Conservation (phyloP, 1,140 invertebrate species). For the Globodera ellingtonae region DNA sequence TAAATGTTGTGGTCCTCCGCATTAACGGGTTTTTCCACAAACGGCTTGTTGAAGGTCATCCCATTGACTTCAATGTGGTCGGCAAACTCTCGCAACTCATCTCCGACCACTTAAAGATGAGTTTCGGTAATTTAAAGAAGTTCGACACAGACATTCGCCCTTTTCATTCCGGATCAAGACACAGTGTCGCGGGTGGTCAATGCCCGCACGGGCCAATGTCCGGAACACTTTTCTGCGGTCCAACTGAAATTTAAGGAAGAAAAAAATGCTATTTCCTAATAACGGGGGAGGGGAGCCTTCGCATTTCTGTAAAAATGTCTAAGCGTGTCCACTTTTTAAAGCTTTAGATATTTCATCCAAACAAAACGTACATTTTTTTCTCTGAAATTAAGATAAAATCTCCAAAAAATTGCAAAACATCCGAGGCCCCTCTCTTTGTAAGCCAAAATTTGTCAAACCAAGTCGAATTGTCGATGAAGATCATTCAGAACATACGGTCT, state of each 20-base stretch:
- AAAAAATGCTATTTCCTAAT: not conserved
- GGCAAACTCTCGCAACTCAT: conserved; percentile 90
- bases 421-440: too few relatives aligned
- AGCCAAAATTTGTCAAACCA: conserved; percentile 70
- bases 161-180: conserved; percentile 90
- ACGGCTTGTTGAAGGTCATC: conserved; percentile 81
- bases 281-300: too few relatives aligned
- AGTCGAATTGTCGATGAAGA: conserved; percentile 95
- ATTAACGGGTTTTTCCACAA: conserved; percentile 94
- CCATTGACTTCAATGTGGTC: conserved; percentile 99
- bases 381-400: too few relatives aligned
- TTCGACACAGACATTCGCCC: conserved; percentile 77
- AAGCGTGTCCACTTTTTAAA: too few relatives aligned
- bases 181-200: conserved; percentile 95
- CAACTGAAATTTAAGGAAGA: conserved; percentile 47
- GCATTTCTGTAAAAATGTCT: too few relatives aligned
- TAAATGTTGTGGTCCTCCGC: conserved; percentile 99
- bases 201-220: conserved; percentile 88
- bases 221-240: conserved; percentile 88
- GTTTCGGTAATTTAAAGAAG: conserved; percentile 20
- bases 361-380: too few relatives aligned
- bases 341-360: too few relatives aligned
- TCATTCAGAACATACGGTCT: conserved; percentile 98
- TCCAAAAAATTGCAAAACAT: too few relatives aligned
- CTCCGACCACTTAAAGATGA: conserved; percentile 72